Evolutionary conservation across 2,113 vertebrate species (phyloP).

Genomic region (Cranoglanis bouderius): DNA sequence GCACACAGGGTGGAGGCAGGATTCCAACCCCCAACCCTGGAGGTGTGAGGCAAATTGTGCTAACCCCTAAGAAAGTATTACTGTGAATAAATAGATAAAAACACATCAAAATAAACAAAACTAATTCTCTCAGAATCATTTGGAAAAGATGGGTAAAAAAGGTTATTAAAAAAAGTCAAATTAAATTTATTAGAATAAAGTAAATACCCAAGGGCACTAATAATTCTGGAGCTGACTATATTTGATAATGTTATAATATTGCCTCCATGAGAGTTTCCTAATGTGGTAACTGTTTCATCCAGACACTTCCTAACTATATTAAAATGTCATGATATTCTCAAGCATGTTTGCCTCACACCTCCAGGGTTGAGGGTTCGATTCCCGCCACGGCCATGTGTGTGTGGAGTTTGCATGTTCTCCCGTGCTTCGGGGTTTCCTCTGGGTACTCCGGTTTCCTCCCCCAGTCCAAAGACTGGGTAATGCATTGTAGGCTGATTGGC

Average conservation of each 20-base stretch:
- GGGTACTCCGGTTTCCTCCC: no score
- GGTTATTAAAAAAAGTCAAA: neutral
- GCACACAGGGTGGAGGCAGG: no score
- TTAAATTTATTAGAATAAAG: neutral
- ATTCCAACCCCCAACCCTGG: no score
- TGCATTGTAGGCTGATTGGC: no score
- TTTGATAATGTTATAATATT: conserved; percentile 43
- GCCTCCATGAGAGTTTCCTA: neutral
- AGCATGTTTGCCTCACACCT: no score
- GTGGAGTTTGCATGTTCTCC: no score
- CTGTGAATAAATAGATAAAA: neutral
- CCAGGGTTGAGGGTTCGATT: no score
- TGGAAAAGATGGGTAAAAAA: neutral
- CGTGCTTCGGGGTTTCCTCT: no score
- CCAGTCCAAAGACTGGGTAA: no score
- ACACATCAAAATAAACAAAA: neutral
- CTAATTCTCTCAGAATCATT: neutral
- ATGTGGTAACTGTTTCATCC: neutral
- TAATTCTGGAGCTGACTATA: neutral
- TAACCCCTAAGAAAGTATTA: neutral
- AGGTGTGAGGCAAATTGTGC: no score
- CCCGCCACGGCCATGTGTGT: no score
- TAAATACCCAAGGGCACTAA: neutral
- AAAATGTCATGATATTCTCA: neutral
- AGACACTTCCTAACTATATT: neutral